Conservation (phyloP, 2,888 invertebrate species). For the Cryptosula pallasiana region DNA sequence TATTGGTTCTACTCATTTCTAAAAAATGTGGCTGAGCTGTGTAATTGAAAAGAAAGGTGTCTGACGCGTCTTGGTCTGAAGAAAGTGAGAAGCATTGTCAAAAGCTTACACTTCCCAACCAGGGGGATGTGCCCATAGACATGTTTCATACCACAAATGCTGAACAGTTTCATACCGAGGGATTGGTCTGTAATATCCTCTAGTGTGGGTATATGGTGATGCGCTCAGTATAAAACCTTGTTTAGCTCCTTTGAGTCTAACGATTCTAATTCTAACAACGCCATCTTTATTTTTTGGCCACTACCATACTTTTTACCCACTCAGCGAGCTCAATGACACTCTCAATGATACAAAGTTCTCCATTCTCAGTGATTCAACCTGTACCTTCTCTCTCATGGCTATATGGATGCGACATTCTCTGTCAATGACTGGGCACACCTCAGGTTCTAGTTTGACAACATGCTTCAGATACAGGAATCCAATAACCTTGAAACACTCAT, state of each 20-base stretch:
- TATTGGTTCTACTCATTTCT: not conserved
- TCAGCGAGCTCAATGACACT: conserved; percentile 4
- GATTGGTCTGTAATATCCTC: not conserved
- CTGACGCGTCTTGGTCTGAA: too few relatives aligned
- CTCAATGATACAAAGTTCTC: not conserved
- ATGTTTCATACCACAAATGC: not conserved
- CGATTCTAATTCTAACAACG: conserved; percentile 29
- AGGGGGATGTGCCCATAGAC: not conserved
- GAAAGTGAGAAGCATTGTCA: too few relatives aligned
- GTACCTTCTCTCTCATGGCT: not conserved
- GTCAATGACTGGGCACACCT: not conserved
- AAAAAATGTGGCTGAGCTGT: too few relatives aligned
- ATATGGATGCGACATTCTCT: not conserved
- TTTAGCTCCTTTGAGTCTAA: conserved; percentile 28
- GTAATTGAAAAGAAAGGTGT: too few relatives aligned
- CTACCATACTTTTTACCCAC: conserved; percentile 8
- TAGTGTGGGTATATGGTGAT: not conserved
- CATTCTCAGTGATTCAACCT: not conserved
- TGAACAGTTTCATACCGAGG: not conserved
- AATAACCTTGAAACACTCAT: not conserved
- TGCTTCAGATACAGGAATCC: conserved; percentile 2
- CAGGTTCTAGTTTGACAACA: not conserved
- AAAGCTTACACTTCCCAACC: too few relatives aligned
- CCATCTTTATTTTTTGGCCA: conserved; percentile 25
- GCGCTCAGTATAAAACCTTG: conserved; percentile 24